phyloP scores from a whole-genome alignment of 2,113 vertebrate species.

The Cromileptes altivelis region DNA sequence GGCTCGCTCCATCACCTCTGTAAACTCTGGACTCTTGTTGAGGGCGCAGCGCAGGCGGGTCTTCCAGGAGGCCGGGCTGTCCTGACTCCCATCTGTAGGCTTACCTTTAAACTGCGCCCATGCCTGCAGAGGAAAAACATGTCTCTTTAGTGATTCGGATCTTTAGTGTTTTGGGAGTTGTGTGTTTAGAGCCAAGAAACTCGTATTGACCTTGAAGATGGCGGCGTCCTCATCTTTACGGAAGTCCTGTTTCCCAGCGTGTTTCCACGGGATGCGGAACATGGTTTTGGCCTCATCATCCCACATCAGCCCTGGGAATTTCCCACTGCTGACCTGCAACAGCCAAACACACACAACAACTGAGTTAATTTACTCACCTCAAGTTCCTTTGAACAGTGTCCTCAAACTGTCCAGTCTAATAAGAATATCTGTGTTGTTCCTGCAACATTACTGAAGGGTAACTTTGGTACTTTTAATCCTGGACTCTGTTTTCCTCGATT shows the following conservation, averaged over 20 bases:
- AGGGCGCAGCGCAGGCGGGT: conserved; percentile 93
- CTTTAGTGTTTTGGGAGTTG: no score
- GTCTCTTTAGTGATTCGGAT: not conserved
- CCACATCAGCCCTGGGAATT: conserved; percentile 89
- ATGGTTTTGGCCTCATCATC: conserved; percentile 88
- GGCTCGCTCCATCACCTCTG: conserved; percentile 84
- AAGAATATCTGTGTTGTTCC: no score
- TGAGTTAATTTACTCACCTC: not conserved
- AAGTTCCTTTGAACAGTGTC: no score
- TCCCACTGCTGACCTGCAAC: conserved; percentile 86
- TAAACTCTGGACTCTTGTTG: conserved; percentile 92
- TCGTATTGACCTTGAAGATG: conserved; percentile 89
- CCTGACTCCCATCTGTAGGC: conserved; percentile 63
- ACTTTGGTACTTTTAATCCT: no score
- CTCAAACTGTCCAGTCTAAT: no score
- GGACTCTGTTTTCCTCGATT: no score
- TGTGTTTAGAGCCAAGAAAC: not conserved
- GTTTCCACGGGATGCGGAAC: conserved; percentile 97
- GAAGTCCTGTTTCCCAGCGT: conserved; percentile 94
- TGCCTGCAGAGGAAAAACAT: conserved; percentile 78
- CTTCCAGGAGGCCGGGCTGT: conserved; percentile 89
- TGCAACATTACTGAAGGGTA: no score
- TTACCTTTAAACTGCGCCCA: conserved; percentile 92
- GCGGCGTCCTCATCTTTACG: conserved; percentile 91
- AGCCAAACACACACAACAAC: not conserved